Evolutionary conservation across 2,113 vertebrate genomes (phyloP).

Genomic region (Odocoileus hemionus): DNA sequence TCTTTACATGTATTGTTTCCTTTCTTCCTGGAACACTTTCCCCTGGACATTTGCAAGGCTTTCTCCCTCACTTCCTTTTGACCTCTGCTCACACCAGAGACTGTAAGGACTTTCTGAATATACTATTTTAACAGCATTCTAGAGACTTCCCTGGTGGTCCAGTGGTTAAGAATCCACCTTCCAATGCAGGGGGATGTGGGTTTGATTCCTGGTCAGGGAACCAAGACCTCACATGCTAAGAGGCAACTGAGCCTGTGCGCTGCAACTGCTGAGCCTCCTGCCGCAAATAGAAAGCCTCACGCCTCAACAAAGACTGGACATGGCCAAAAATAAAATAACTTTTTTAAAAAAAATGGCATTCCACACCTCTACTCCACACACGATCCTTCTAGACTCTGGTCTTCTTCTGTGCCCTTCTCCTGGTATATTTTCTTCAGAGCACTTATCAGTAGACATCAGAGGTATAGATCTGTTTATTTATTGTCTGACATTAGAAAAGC

Average conservation of each 20-base stretch:
- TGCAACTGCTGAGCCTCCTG: not conserved
- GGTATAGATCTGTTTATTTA: not conserved
- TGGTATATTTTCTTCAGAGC: not conserved
- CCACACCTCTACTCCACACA: not conserved
- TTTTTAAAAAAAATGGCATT: not conserved
- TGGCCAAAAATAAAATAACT: not conserved
- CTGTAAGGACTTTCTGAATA: not conserved
- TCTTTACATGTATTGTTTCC: not conserved
- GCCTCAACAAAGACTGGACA: not conserved
- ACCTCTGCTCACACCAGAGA: not conserved
- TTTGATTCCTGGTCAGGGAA: not conserved
- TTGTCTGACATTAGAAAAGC: not conserved
- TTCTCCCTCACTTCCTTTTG: not conserved
- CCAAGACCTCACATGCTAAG: not conserved
- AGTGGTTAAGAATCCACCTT: not conserved
- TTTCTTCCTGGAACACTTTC: not conserved
- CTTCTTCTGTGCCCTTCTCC: not conserved
- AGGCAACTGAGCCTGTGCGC: not conserved
- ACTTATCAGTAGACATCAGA: not conserved
- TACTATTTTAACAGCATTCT: not conserved
- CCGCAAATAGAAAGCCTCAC: not conserved
- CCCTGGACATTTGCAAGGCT: not conserved
- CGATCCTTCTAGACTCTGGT: not conserved
- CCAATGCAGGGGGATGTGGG: not conserved
- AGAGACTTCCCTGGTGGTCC: not conserved